Evolutionary conservation across 2,113 vertebrate species (phyloP).

Genomic region (Proterorhinus semilunaris): DNA sequence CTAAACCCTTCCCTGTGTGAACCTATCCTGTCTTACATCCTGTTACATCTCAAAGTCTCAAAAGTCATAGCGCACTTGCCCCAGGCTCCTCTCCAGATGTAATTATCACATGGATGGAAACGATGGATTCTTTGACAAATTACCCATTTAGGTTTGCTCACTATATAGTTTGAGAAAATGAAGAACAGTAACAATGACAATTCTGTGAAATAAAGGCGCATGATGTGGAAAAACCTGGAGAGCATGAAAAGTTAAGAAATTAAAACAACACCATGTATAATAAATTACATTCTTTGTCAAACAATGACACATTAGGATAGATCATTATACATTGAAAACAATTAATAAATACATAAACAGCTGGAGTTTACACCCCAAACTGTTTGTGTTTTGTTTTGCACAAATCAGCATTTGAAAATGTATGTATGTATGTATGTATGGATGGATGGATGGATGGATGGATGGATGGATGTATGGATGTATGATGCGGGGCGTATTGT

Average conservation of each 20-base stretch:
- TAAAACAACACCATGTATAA: slow-evolving; percentile 10
- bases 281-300: too few relatives aligned
- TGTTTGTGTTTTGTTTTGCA: too few relatives aligned
- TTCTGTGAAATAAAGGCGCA: slow-evolving; percentile 27
- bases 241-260: too few relatives aligned
- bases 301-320: too few relatives aligned
- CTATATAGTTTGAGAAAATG: slow-evolving; percentile 12
- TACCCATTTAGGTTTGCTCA: slow-evolving; percentile 34
- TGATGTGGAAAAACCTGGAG: slow-evolving; percentile 25
- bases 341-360: too few relatives aligned
- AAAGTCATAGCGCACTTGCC: slow-evolving; percentile 25
- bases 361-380: too few relatives aligned
- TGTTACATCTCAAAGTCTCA: slow-evolving; percentile 29
- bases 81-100: slow-evolving; percentile 39
- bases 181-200: slow-evolving; percentile 30
- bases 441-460: too few relatives aligned
- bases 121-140: slow-evolving; percentile 44
- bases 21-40: slow-evolving; percentile 20
- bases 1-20: background rate
- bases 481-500: too few relatives aligned
- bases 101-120: slow-evolving; percentile 36
- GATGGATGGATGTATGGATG: too few relatives aligned
- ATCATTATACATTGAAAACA: too few relatives aligned
- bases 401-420: too few relatives aligned
- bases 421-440: too few relatives aligned